Conservation (phyloP, 1,140 invertebrate species). For the Agrypnia vestita region DNA sequence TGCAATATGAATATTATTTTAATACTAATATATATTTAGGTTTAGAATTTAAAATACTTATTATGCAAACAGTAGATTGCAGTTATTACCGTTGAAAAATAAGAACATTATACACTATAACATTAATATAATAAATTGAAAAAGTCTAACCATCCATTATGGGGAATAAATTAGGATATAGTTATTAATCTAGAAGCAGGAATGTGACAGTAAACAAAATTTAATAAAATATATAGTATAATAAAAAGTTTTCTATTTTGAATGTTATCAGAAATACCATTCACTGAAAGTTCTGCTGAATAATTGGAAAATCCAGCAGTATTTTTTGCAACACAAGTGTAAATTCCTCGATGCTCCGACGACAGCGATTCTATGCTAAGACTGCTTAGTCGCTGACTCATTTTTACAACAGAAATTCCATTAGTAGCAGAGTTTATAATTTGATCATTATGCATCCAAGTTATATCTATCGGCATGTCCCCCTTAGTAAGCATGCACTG, state of each 20-base stretch:
- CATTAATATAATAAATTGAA: neutral
- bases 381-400: constrained; percentile 77
- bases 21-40: neutral
- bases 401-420: constrained; percentile 74
- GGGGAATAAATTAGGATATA: constrained; percentile 29
- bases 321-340: constrained; percentile 82
- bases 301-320: constrained; percentile 78
- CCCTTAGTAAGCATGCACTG: constrained; percentile 83
- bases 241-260: constrained; percentile 19
- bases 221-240: constrained; percentile 9
- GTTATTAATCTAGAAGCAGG: constrained; percentile 6
- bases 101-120: neutral
- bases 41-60: neutral
- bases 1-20: neutral
- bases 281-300: constrained; percentile 77
- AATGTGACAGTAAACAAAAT: constrained; percentile 10
- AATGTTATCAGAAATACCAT: constrained; percentile 70
- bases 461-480: constrained; percentile 82
- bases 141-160: neutral
- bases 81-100: no score
- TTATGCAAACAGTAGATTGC: no score
- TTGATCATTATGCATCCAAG: constrained; percentile 77
- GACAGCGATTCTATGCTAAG: constrained; percentile 82
- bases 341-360: constrained; percentile 80
- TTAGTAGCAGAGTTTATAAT: constrained; percentile 65